These are phyloP conservation scores for Tuta absoluta DNA, from an alignment of 2,888 invertebrate species.

Conservation along the genomic window DNA sequence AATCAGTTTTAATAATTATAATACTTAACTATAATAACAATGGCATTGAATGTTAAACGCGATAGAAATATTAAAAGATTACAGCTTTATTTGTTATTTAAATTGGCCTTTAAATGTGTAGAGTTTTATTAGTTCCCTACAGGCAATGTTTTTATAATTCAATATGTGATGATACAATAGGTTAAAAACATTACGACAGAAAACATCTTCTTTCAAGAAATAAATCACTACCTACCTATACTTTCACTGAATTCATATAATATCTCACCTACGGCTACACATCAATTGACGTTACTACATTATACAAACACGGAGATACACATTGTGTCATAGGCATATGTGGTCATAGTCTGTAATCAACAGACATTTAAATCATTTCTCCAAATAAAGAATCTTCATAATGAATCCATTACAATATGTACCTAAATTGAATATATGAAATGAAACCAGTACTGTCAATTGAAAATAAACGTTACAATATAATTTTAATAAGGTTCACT, in stretches of 20 bases:
- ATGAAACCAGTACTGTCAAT: background rate
- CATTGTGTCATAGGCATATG: background rate
- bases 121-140: background rate
- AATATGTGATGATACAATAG: too few relatives aligned
- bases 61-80: background rate
- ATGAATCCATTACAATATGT: slow-evolving; percentile 11
- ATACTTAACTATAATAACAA: background rate
- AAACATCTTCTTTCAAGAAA: background rate
- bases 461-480: background rate
- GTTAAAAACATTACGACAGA: too few relatives aligned
- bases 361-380: slow-evolving; percentile 14
- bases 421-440: slow-evolving; percentile 2
- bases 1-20: background rate
- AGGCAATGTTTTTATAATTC: too few relatives aligned
- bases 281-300: slow-evolving; percentile 2
- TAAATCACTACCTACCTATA: background rate
- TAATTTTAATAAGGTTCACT: background rate
- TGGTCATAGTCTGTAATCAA: slow-evolving; percentile 4
- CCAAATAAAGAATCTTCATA: slow-evolving; percentile 18
- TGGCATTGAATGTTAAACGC: background rate
- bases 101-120: background rate
- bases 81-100: slow-evolving; percentile 1
- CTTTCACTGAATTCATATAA: background rate
- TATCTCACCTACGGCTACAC: background rate
- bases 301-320: background rate